Conservation (phyloP, 2,888 invertebrate genomes). For the Drosophila quinaria region DNA sequence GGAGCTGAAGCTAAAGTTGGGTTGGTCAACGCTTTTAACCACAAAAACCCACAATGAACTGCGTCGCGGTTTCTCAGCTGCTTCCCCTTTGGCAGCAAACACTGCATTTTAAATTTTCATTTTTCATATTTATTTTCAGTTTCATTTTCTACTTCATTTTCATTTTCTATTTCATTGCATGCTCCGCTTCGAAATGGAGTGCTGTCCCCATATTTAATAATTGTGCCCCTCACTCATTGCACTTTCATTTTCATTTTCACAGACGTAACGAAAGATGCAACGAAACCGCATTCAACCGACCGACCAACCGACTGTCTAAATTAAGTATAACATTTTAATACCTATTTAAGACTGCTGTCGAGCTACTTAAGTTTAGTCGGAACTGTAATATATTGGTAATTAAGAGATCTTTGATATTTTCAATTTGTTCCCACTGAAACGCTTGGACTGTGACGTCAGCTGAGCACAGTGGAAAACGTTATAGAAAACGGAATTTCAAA, state of each 20-base stretch:
- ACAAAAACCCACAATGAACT: slow-evolving; percentile 48
- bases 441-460: slow-evolving; percentile 12
- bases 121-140: slow-evolving; percentile 21
- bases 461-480: slow-evolving; percentile 13
- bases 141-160: slow-evolving; percentile 14
- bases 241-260: slow-evolving; percentile 61
- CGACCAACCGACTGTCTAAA: slow-evolving; percentile 8
- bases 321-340: slow-evolving; percentile 28
- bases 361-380: slow-evolving; percentile 13
- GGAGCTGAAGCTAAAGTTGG: slow-evolving; percentile 12
- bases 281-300: slow-evolving; percentile 15
- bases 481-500: neutral
- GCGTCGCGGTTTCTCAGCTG: slow-evolving; percentile 42
- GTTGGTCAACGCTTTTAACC: slow-evolving; percentile 32
- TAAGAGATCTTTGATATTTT: slow-evolving; percentile 28
- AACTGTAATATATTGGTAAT: slow-evolving; percentile 27
- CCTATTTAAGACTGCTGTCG: slow-evolving; percentile 19
- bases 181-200: slow-evolving; percentile 48
- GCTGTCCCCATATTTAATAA: slow-evolving; percentile 60
- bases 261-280: slow-evolving; percentile 19
- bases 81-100: slow-evolving; percentile 31
- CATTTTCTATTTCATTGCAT: slow-evolving; percentile 12
- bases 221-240: slow-evolving; percentile 34
- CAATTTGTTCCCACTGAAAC: slow-evolving; percentile 25
- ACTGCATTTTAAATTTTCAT: slow-evolving; percentile 47